A percentile compares a stretch with the other conserved stretches of the same genome.
These are phyloP conservation scores for Dorcus hopei DNA, from an alignment of 2,888 invertebrate genomes.

Conservation along the genomic window DNA sequence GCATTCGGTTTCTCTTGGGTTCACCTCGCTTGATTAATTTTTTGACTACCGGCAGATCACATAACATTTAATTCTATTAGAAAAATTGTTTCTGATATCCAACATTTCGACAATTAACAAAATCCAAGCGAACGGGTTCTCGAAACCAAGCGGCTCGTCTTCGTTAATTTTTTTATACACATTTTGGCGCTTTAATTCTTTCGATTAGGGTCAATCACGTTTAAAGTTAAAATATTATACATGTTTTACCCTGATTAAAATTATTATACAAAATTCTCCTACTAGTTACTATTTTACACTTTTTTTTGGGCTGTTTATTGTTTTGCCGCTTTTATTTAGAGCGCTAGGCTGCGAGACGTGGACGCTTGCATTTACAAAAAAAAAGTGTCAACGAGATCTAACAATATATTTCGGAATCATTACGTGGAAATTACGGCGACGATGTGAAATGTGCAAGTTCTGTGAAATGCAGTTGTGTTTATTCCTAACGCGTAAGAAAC, in stretches of 20 bases:
- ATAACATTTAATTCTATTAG: no score
- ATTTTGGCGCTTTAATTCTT: neutral
- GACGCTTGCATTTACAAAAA: neutral
- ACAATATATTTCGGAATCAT: neutral
- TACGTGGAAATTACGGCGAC: no score
- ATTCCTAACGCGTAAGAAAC: neutral
- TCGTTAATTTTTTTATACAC: neutral
- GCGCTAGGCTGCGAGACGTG: neutral
- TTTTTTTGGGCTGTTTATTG: conserved; percentile 8
- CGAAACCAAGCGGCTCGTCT: neutral
- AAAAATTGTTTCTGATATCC: neutral
- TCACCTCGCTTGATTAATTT: no score
- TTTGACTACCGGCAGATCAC: no score
- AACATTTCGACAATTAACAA: neutral
- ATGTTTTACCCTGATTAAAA: conserved; percentile 45
- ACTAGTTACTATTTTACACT: conserved; percentile 24
- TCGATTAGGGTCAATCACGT: neutral
- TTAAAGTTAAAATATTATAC: conserved; percentile 16
- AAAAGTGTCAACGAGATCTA: neutral
- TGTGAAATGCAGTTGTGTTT: neutral
- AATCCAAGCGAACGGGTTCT: neutral
- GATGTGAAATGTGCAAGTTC: no score
- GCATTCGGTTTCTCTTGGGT: no score
- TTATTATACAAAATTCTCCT: conserved; percentile 41
- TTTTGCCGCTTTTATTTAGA: neutral